Evolutionary conservation across 23 tunicate genomes (phyloP).

Genomic region (Botrylloides violaceus): DNA sequence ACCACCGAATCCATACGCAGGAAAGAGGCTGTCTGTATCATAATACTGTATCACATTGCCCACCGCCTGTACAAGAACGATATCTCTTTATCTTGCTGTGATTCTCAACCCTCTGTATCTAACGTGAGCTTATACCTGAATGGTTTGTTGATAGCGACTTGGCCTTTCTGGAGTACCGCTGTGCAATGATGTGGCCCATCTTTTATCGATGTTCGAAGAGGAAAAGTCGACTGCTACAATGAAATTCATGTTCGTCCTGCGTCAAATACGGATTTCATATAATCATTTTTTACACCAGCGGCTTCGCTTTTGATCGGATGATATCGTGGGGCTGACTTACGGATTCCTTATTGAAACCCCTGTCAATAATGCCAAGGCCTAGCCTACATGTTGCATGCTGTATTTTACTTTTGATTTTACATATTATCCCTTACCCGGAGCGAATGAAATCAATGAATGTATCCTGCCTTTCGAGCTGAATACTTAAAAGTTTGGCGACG

Average conservation of each 20-base stretch:
- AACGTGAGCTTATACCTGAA: slow-evolving; percentile 31
- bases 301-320: no score
- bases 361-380: no score
- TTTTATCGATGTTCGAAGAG: slow-evolving; percentile 76
- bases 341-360: no score
- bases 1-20: slow-evolving; percentile 92
- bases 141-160: slow-evolving; percentile 71
- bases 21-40: slow-evolving; percentile 82
- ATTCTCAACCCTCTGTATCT: neutral
- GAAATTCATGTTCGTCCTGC: slow-evolving; percentile 69
- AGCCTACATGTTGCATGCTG: no score
- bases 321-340: no score
- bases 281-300: neutral
- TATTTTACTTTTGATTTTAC: neutral
- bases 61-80: slow-evolving; percentile 46
- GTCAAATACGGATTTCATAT: neutral
- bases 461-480: neutral
- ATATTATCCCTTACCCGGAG: neutral
- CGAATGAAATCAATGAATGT: neutral
- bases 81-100: no score
- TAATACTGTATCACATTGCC: slow-evolving; percentile 83
- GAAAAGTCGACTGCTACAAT: slow-evolving; percentile 93
- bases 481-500: neutral
- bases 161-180: slow-evolving; percentile 52
- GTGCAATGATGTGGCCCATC: slow-evolving; percentile 65